Base-by-base conservation (phyloP, 2,888 invertebrate genomes). In the Agrenia bidenticulata region DNA sequence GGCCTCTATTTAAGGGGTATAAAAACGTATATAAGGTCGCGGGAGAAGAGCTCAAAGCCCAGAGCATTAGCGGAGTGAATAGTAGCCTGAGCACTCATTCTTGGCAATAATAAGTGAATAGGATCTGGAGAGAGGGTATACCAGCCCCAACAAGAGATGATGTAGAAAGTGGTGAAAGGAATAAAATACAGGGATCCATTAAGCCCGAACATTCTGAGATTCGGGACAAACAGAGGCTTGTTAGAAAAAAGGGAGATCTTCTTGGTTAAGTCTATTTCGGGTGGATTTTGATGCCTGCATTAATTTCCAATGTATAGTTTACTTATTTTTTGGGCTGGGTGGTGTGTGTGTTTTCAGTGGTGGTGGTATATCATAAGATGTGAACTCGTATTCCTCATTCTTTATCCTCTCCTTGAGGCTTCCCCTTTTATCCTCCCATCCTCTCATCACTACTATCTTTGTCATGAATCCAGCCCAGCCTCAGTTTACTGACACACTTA, bases 261-360 rank as follows among this genome's bases (percentile, higher is more conserved):
- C 54, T 23, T n/a, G 2, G 15, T 27, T 17, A 23, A n/a, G 27
- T 5, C 24, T 23, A 23, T 54, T 23, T 17, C 23, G 19, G 54
- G 23, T 27, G 50, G 21, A 2, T 26, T 54, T 23, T 17, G 24
- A 54, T 54, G 24, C 50, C 27, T 54, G 54, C 54, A 54, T 54
- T 54, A 54, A 54, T 26, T 54, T 54, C 54, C 54, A 54, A 54
- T 54, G 21, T 19, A 54, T 54, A 27, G 54, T 23, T 27, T 27
- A 27, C 54, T 54, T 23, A 17, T 19, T 19, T 50, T 50, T 11
- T 32, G 4, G 32, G 32, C 32, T 32, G 11, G 11, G 32, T n/a
- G n/a, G n/a, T n/a, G n/a, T n/a, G n/a, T n/a, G n/a, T n/a, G n/a
- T n/a, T n/a, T n/a, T 11, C 32, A 32, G 5, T 32, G 32, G 5